Percentiles rank a stretch among this genome's conserved stretches.
Conservation (phyloP, 2,113 vertebrate species). For the Calyptommatus sinebrachiatus region DNA sequence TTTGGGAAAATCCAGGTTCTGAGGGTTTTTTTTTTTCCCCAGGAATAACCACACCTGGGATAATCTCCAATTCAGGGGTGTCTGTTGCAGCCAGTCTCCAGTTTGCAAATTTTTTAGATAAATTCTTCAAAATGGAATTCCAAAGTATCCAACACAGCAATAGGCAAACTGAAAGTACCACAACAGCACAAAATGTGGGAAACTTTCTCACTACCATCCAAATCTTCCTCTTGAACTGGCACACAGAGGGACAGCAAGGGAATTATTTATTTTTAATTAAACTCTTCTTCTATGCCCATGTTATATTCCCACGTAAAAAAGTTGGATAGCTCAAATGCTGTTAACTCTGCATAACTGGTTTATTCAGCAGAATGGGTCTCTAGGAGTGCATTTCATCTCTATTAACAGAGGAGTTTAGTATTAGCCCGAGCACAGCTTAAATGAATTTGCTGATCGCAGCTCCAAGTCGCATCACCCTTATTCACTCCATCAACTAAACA, state of each 20-base stretch:
- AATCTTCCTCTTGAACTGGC: neutral
- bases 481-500: conserved; percentile 35
- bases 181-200: neutral
- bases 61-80: too few relatives aligned
- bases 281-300: conserved; percentile 33
- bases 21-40: too few relatives aligned
- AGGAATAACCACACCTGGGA: too few relatives aligned
- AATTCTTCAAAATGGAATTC: neutral
- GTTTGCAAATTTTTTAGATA: neutral
- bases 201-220: neutral
- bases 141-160: neutral
- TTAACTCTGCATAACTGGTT: conserved; percentile 37
- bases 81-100: neutral
- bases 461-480: conserved; percentile 23
- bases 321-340: conserved; percentile 37
- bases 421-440: conserved; percentile 39
- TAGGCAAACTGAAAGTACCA: neutral
- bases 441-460: conserved; percentile 38
- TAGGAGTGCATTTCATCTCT: conserved; percentile 46
- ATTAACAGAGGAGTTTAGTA: conserved; percentile 46
- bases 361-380: conserved; percentile 54
- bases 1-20: too few relatives aligned
- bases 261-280: conserved; percentile 57
- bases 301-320: conserved; percentile 40
- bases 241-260: conserved; percentile 34